These are phyloP conservation scores for Lamellibrachia columna DNA, from an alignment of 2,888 invertebrate species.

Conservation along the genomic window DNA sequence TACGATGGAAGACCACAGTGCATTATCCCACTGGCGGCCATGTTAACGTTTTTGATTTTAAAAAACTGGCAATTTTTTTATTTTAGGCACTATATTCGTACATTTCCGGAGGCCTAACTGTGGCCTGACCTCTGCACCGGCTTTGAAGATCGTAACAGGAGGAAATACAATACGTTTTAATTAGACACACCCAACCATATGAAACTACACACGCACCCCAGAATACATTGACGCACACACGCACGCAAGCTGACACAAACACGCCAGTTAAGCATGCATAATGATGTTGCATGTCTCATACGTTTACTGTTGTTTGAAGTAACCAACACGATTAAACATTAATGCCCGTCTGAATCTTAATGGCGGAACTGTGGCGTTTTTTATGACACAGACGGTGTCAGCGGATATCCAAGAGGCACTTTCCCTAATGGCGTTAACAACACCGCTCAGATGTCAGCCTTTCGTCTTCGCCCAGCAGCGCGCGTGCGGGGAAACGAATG, in stretches of 20 bases:
- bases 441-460: neutral
- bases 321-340: neutral
- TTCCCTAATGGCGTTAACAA: slow-evolving; percentile 11
- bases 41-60: too few species aligned
- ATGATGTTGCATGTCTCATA: neutral
- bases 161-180: neutral
- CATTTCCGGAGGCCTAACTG: too few species aligned
- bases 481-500: neutral
- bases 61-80: too few species aligned
- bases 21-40: too few species aligned
- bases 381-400: neutral
- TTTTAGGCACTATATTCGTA: too few species aligned
- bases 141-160: neutral
- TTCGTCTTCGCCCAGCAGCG: neutral
- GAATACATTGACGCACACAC: neutral
- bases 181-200: neutral
- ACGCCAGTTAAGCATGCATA: neutral
- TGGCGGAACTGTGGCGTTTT: neutral
- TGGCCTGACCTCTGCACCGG: too few species aligned
- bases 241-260: neutral
- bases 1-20: too few species aligned
- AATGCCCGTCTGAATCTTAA: neutral
- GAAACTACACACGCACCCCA: neutral
- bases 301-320: neutral
- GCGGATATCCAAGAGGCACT: neutral